Evolutionary conservation across 2,888 invertebrate genomes (phyloP), one percentile per base, ranked within the genome.

Genomic region (Diadegma fenestrale): DNA sequence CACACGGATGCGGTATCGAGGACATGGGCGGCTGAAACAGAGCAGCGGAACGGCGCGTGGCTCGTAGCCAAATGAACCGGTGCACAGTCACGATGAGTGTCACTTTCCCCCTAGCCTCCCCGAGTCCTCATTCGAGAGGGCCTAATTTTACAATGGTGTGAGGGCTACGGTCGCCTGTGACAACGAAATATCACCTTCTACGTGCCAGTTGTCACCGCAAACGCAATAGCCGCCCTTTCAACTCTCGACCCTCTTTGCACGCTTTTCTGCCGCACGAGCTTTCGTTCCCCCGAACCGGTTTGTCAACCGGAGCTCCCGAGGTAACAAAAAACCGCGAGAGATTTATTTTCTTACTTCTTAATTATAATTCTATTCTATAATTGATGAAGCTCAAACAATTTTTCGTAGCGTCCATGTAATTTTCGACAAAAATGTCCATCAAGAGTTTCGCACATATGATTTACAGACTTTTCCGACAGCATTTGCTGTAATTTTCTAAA

Each of bases 141-240:
- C 71, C 82, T 85, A 85, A 85, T 82, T 85, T 82, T 71, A 78
- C 66, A 78, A 63, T 41, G 54, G 76, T 58, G 45, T 58, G n/a
- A n/a, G 72, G 69, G 41, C 61, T 43, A 58, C 43, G 82, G 71
- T 82, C 61, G 61, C 64, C 73, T 71, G 81, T 58, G 77, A 79
- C 73, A 84, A 66, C 43, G 71, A 82, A 78, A 73, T 78, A 72
- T 26, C 37, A n/a, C 51, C 48, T 73, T 51, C n/a, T n/a, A n/a
- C 75, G 48, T 58, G 33, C 33, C 73, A 54, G 54, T 43, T 54
- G 51, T 63, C 33, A 77, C 79, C 64, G 48, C 64, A 78, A 69
- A 75, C 64, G 45, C 61, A 81, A n/a, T 48, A n/a, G 43, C 51
- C 72, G 45, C 26, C 66, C 19, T 66, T n/a, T 51, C 58, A 37